A percentile compares a stretch with the other conserved stretches of the same genome.
Conservation (phyloP, 2,797 vertebrate species). For the Lacerta agilis region DNA sequence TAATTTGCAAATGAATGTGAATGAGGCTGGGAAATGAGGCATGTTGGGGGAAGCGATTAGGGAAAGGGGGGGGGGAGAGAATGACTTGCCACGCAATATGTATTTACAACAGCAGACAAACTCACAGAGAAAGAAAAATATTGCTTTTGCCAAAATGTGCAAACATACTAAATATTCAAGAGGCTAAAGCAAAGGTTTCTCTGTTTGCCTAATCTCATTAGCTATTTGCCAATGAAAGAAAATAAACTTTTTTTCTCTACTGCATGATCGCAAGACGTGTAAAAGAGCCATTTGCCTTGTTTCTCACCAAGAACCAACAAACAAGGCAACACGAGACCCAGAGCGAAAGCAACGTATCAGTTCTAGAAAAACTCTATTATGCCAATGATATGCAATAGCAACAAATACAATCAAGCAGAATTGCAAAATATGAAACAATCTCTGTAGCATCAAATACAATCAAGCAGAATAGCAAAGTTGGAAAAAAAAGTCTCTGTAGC, state of each 20-base stretch:
- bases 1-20: conserved; percentile 39
- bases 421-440: no score
- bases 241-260: conserved; percentile 50
- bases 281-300: conserved; percentile 34
- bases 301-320: not conserved
- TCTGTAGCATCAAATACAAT: no score
- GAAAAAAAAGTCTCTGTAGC: no score
- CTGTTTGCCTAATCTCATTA: conserved; percentile 41
- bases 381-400: no score
- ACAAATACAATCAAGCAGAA: no score
- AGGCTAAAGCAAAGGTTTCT: not conserved
- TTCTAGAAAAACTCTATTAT: no score
- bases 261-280: conserved; percentile 31
- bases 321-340: no score
- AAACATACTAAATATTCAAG: conserved; percentile 53
- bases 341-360: no score
- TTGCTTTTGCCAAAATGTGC: conserved; percentile 50
- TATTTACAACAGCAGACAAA: conserved; percentile 52
- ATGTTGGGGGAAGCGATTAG: not conserved
- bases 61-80: not conserved
- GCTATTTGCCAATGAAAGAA: conserved; percentile 54
- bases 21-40: conserved; percentile 19
- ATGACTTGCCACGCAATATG: conserved; percentile 4
- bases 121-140: conserved; percentile 25
- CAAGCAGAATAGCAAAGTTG: no score